Evolutionary conservation across 2,113 vertebrate genomes (phyloP).

Genomic region (Thamnophis sirtalis): DNA sequence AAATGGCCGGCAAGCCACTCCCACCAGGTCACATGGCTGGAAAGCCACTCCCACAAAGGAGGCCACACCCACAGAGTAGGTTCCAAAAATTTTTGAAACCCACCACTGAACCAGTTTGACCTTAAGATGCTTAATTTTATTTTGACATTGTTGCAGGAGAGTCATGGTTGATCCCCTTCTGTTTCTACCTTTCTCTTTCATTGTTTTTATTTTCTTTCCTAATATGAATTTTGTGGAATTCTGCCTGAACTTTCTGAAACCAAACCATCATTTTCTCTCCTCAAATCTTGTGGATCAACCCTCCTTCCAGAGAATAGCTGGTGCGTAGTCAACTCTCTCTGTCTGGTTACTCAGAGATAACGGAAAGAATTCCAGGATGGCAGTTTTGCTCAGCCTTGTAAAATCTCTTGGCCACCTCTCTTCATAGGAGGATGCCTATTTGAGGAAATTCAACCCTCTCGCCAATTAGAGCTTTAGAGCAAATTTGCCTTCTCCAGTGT

Average conservation of each 20-base stretch:
- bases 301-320: not conserved
- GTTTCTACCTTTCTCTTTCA: not conserved
- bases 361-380: not conserved
- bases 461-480: constrained; percentile 9
- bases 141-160: not conserved
- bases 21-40: no score
- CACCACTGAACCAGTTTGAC: not conserved
- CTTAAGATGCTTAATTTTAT: not conserved
- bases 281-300: not conserved
- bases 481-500: not conserved
- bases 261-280: not conserved
- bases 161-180: not conserved
- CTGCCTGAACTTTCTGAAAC: not conserved
- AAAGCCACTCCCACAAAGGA: no score
- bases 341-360: not conserved
- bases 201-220: not conserved
- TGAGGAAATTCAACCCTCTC: not conserved
- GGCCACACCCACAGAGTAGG: no score
- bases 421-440: not conserved
- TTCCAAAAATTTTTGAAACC: no score
- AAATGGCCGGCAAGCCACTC: no score
- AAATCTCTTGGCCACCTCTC: not conserved
- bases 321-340: not conserved
- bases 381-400: not conserved
- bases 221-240: not conserved